Conservation (phyloP, 1,140 invertebrate species). For the Drosophila jambulina region DNA sequence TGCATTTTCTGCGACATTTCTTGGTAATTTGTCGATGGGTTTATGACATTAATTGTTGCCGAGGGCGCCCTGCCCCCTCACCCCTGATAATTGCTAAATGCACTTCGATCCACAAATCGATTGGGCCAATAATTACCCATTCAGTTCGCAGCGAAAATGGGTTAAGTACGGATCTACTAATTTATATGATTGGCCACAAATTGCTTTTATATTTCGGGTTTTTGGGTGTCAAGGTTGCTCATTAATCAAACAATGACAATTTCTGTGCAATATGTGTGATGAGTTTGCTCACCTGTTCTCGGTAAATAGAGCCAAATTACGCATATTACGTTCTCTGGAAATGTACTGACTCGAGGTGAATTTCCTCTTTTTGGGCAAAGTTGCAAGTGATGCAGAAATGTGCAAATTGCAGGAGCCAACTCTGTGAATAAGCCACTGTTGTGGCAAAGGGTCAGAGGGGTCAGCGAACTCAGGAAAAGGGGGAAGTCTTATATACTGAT, state of each 20-base stretch:
- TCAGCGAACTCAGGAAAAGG: slow-evolving; percentile 10
- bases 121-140: slow-evolving; percentile 7
- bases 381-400: slow-evolving; percentile 80
- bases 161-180: slow-evolving; percentile 9
- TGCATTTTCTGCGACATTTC: slow-evolving; percentile 49
- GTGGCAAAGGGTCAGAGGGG: not conserved
- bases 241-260: slow-evolving; percentile 67
- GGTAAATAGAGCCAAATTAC: slow-evolving; percentile 51
- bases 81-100: slow-evolving; percentile 12
- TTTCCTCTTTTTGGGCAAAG: slow-evolving; percentile 35
- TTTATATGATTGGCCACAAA: slow-evolving; percentile 18
- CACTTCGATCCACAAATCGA: slow-evolving; percentile 22
- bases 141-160: not conserved
- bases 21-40: slow-evolving; percentile 57
- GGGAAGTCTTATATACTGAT: not conserved
- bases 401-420: slow-evolving; percentile 66
- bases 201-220: not conserved
- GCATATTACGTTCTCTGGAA: slow-evolving; percentile 59
- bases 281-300: slow-evolving; percentile 24
- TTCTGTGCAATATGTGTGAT: slow-evolving; percentile 36
- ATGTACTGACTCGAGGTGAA: slow-evolving; percentile 43
- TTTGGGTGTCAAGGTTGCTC: slow-evolving; percentile 57
- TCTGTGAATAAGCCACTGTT: not conserved
- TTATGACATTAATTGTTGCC: slow-evolving; percentile 63
- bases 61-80: slow-evolving; percentile 4